These are phyloP conservation scores for Sinella curviseta DNA, from an alignment of 1,140 invertebrate species.

Conservation along the genomic window DNA sequence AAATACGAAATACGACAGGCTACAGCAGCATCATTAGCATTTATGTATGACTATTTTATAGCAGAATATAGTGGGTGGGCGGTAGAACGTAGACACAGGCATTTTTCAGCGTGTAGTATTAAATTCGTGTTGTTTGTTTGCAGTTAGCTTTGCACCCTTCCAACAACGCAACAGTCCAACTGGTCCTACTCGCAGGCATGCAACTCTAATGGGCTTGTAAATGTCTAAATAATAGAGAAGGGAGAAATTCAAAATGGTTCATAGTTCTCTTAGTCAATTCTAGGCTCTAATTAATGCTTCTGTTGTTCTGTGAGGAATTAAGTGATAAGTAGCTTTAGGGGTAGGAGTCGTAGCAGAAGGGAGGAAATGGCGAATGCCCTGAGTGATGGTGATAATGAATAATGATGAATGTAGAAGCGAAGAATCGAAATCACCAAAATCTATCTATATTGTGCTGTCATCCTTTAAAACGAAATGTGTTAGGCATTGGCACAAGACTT, in stretches of 20 bases:
- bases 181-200: background rate
- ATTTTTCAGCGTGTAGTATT: too few relatives aligned
- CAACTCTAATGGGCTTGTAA: background rate
- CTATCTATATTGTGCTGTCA: too few relatives aligned
- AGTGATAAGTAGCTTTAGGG: conserved; percentile 9
- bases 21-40: too few relatives aligned
- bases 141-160: background rate
- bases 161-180: too few relatives aligned
- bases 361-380: background rate
- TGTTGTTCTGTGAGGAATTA: conserved; percentile 8
- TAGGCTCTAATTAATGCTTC: background rate
- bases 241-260: background rate
- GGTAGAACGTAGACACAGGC: too few relatives aligned
- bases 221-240: conserved; percentile 3
- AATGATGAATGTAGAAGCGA: too few relatives aligned
- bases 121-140: background rate
- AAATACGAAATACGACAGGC: too few relatives aligned
- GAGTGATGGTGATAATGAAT: background rate
- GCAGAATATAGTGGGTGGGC: too few relatives aligned
- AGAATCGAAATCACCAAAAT: too few relatives aligned
- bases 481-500: too few relatives aligned
- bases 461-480: too few relatives aligned
- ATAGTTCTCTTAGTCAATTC: background rate
- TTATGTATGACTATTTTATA: too few relatives aligned
- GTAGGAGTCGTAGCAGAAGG: background rate